phyloP scores from a whole-genome alignment of 2,797 vertebrate genomes.

The Melanotaenia maccullochi region DNA sequence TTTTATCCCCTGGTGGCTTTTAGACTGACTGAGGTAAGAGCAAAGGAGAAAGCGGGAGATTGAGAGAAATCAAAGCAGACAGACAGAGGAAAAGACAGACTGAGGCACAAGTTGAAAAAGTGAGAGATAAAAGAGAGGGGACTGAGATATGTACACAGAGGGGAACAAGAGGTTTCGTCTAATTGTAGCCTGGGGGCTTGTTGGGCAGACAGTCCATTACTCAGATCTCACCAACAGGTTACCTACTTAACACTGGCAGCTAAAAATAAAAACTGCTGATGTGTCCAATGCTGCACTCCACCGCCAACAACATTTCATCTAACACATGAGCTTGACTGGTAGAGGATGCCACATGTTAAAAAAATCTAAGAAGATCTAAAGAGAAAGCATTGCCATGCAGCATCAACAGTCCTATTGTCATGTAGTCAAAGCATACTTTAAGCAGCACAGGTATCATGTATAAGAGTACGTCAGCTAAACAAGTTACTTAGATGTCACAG shows the following conservation, averaged over 20 bases:
- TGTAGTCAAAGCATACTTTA: not conserved
- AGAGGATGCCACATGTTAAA: conserved; percentile 20
- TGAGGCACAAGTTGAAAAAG: conserved; percentile 26
- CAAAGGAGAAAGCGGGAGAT: not conserved
- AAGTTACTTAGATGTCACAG: not conserved
- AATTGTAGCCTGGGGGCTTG: conserved; percentile 74
- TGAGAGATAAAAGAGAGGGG: conserved; percentile 24
- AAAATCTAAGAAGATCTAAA: not conserved
- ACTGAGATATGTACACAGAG: conserved; percentile 45
- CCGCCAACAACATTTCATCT: conserved; percentile 40
- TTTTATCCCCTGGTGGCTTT: conserved; percentile 49
- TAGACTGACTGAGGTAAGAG: conserved; percentile 41
- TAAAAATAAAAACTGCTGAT: conserved; percentile 76
- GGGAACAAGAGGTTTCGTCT: conserved; percentile 64
- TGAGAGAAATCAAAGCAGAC: conserved; percentile 35
- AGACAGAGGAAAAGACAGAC: conserved; percentile 33
- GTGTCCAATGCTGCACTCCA: conserved; percentile 44
- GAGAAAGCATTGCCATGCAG: not conserved
- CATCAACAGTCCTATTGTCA: not conserved
- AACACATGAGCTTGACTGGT: not conserved
- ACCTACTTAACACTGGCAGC: conserved; percentile 66
- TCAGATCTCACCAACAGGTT: conserved; percentile 72
- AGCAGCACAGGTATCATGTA: not conserved
- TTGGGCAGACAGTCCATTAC: conserved; percentile 72
- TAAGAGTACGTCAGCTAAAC: not conserved